Conservation (phyloP, 1,140 invertebrate genomes). For the Archegozetes longisetosus region DNA sequence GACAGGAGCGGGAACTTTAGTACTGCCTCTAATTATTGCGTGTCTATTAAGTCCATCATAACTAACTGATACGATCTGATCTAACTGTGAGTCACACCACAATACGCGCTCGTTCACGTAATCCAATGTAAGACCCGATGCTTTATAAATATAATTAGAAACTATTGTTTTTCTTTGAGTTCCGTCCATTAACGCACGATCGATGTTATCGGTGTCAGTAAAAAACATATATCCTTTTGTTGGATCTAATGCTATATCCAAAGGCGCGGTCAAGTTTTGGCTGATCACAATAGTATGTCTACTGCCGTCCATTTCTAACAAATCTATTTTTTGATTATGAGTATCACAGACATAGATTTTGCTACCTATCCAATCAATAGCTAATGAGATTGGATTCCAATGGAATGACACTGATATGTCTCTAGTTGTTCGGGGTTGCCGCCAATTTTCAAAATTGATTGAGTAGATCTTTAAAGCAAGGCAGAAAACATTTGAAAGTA, state of each 20-base stretch:
- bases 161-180: constrained; percentile 62
- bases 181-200: constrained; percentile 81
- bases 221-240: constrained; percentile 77
- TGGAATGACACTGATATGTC: constrained; percentile 59
- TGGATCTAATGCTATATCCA: constrained; percentile 81
- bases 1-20: constrained; percentile 64
- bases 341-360: constrained; percentile 90
- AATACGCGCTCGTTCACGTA: constrained; percentile 73
- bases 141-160: constrained; percentile 74
- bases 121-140: constrained; percentile 65
- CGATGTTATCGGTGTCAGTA: constrained; percentile 71
- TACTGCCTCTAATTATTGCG: constrained; percentile 39
- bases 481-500: too few species aligned
- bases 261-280: constrained; percentile 73
- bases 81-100: constrained; percentile 87
- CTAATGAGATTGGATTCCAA: constrained; percentile 72
- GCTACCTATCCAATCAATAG: constrained; percentile 92
- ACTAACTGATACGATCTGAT: constrained; percentile 94
- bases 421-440: constrained; percentile 12
- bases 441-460: constrained; percentile 24
- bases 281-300: constrained; percentile 75
- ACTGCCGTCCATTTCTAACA: constrained; percentile 68
- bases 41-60: constrained; percentile 62
- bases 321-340: constrained; percentile 76
- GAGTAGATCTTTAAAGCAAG: constrained; percentile 23